These are phyloP conservation scores for Teinopalpus imperialis DNA, from an alignment of 2,888 invertebrate species.

Conservation along the genomic window DNA sequence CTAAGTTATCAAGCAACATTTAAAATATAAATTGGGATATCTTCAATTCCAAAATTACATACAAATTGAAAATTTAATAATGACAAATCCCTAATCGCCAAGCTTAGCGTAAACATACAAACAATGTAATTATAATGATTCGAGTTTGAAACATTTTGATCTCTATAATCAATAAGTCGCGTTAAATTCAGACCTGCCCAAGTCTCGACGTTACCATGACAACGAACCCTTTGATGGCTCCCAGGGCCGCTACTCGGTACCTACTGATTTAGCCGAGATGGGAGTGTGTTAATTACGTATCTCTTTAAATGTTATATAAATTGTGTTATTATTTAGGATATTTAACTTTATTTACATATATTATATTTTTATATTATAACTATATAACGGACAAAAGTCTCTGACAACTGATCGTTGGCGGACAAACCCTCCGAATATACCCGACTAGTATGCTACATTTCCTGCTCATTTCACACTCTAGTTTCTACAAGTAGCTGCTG, in stretches of 20 bases:
- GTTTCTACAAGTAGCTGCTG: too few relatives aligned
- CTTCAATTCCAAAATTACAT: too few relatives aligned
- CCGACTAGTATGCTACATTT: too few relatives aligned
- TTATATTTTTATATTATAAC: too few relatives aligned
- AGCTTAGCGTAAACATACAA: slow-evolving; percentile 23
- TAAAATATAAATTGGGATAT: too few relatives aligned
- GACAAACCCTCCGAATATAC: too few relatives aligned
- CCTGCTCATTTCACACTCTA: too few relatives aligned
- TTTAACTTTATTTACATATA: too few relatives aligned
- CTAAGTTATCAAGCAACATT: too few relatives aligned
- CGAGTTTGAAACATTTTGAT: slow-evolving; percentile 50
- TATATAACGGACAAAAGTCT: too few relatives aligned
- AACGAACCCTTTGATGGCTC: slow-evolving; percentile 62
- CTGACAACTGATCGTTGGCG: too few relatives aligned
- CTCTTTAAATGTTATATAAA: neutral
- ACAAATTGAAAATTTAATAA: slow-evolving; percentile 1
- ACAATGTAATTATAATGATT: slow-evolving; percentile 38
- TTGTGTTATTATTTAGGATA: too few relatives aligned
- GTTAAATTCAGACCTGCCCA: slow-evolving; percentile 57
- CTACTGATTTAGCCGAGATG: slow-evolving; percentile 48
- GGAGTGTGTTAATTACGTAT: slow-evolving; percentile 32
- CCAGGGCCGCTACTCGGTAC: slow-evolving; percentile 42
- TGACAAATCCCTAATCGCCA: slow-evolving; percentile 1
- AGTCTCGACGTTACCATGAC: slow-evolving; percentile 58
- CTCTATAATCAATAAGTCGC: slow-evolving; percentile 65